phyloP scores from a whole-genome alignment of 2,888 invertebrate species.

The Acronicta alni region DNA sequence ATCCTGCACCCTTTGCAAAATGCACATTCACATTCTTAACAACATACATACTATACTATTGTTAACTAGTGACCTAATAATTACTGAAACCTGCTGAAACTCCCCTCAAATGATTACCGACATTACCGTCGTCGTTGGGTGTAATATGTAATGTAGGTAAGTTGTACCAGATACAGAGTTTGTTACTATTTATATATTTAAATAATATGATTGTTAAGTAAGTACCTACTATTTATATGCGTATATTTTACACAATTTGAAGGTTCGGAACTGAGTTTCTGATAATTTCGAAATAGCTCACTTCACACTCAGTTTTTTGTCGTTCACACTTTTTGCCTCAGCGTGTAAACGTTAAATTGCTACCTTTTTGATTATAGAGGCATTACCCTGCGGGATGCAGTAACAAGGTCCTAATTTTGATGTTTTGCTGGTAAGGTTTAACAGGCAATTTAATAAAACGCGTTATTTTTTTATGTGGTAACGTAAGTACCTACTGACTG shows the following conservation, averaged over 20 bases:
- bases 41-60: too few relatives aligned
- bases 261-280: slow-evolving; percentile 7
- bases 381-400: slow-evolving; percentile 50
- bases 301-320: slow-evolving; percentile 49
- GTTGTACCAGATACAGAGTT: too few relatives aligned
- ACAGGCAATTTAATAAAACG: slow-evolving; percentile 38
- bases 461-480: slow-evolving; percentile 12
- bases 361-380: slow-evolving; percentile 70
- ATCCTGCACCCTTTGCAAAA: too few relatives aligned
- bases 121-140: too few relatives aligned
- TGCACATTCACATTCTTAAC: too few relatives aligned
- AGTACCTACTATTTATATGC: too few relatives aligned
- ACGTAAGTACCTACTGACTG: slow-evolving; percentile 7
- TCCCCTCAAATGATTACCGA: too few relatives aligned
- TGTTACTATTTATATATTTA: too few relatives aligned
- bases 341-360: slow-evolving; percentile 72
- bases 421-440: slow-evolving; percentile 53
- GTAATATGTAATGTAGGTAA: too few relatives aligned
- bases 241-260: slow-evolving; percentile 2
- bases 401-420: slow-evolving; percentile 76
- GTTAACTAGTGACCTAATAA: too few relatives aligned
- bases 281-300: slow-evolving; percentile 16
- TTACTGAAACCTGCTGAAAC: too few relatives aligned
- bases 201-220: too few relatives aligned
- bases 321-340: slow-evolving; percentile 56